Evolutionary conservation across 1,140 invertebrate genomes (phyloP), one percentile per base, ranked within the genome.

Genomic region (Lithobius niger): DNA sequence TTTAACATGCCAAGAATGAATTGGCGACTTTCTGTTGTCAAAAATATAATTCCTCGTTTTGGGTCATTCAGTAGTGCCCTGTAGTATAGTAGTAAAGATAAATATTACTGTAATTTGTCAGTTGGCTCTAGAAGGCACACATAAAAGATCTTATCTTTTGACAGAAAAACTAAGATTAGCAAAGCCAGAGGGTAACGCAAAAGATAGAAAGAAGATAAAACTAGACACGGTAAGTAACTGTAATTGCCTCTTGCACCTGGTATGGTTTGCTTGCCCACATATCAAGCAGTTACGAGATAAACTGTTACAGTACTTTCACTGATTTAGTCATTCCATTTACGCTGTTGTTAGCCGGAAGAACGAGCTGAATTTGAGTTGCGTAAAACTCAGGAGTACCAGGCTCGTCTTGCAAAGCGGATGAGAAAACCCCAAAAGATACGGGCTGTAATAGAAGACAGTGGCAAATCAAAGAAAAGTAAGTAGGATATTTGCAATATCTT

Each of bases 301-400:
- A 16, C 27, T 26, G 22, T 31, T 26, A 26, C 10, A 51, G 18
- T 18, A 45, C 22, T 40, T 26, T n/a, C n/a, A n/a, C n/a, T n/a
- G n/a, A n/a, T 24, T 48, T 48, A 24, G 45, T 13, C 21, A 18
- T 19, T 19, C n/a, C n/a, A 4, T 51, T 13, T 51, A 31, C n/a
- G 4, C 13, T 51, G 25, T 53, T 6, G 10, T 68, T 6, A 65
- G 73, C 27, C 85, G 0, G 83, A 88, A 61, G 82, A 88, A 58
- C 78, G 84, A 64, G 80, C 81, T 26, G 78, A 81, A 3, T 73
- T 69, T 60, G 82, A 86, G 65, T 67, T 87, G 55, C 70, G 77
- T 48, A 85, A 90, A 71, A 80, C 86, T 13, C 82, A 84, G 0
- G 73, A 84, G 2, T 78, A 82, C 50, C 83, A 88, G 67, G 84